phyloP scores from a whole-genome alignment of 1,140 invertebrate species.

The Solenopsis invicta region DNA sequence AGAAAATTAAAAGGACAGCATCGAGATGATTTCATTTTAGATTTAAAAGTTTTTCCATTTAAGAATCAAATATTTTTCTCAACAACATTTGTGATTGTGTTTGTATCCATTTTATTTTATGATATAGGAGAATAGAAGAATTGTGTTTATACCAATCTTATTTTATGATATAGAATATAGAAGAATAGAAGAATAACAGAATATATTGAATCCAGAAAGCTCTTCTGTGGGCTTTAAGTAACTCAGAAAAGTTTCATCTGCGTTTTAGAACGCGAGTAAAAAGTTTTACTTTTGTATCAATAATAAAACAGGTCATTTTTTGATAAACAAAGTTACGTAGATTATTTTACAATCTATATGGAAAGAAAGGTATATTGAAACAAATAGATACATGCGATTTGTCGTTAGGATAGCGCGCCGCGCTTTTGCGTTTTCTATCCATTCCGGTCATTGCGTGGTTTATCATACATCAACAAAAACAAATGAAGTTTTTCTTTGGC shows the following conservation, averaged over 20 bases:
- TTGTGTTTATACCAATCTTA: too few relatives aligned
- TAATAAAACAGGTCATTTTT: not conserved
- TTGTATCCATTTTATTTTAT: too few relatives aligned
- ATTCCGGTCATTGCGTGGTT: not conserved
- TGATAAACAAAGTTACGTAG: not conserved
- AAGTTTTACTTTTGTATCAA: conserved; percentile 8
- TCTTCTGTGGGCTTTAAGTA: not conserved
- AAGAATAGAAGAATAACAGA: too few relatives aligned
- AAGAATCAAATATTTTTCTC: too few relatives aligned
- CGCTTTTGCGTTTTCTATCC: not conserved
- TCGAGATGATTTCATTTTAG: too few relatives aligned
- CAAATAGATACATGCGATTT: not conserved
- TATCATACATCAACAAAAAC: not conserved
- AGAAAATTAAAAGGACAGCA: too few relatives aligned
- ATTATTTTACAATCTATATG: conserved; percentile 2
- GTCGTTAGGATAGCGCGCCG: not conserved
- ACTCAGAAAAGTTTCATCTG: not conserved
- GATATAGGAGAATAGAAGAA: too few relatives aligned
- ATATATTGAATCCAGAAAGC: too few relatives aligned
- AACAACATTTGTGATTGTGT: too few relatives aligned
- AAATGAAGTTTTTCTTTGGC: not conserved
- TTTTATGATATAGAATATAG: too few relatives aligned
- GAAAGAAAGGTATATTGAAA: not conserved
- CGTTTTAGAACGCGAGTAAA: not conserved
- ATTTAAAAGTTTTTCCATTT: too few relatives aligned